phyloP scores from a whole-genome alignment of 1,140 invertebrate species.

The Doryteuthis pealeii region DNA sequence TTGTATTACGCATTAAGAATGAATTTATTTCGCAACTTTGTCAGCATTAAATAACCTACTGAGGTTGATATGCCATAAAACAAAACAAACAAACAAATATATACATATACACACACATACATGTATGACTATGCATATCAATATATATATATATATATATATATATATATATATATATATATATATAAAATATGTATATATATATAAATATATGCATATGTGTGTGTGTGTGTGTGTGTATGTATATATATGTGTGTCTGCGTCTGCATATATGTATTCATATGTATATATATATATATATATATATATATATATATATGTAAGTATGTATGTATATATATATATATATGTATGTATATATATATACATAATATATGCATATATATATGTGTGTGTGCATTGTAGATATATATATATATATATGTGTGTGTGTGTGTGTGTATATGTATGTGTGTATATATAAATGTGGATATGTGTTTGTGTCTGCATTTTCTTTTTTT shows the following conservation, averaged over 20 bases:
- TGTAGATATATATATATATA: not conserved
- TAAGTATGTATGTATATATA: not conserved
- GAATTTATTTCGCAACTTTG: no score
- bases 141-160: not conserved
- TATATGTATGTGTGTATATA: not conserved
- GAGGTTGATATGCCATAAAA: no score
- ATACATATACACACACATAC: not conserved
- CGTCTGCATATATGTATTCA: not conserved
- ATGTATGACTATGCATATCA: not conserved
- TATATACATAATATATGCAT: not conserved
- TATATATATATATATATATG: not conserved
- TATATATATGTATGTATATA: not conserved
- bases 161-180: not conserved
- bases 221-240: not conserved
- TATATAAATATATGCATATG: not conserved
- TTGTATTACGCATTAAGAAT: no score
- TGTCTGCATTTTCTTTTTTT: not conserved
- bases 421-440: not conserved
- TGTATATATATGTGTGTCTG: not conserved
- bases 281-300: not conserved
- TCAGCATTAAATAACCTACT: no score
- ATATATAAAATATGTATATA: not conserved
- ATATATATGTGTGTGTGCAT: no score
- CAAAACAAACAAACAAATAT: not conserved
- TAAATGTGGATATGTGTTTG: not conserved